Evolutionary conservation across 2,113 vertebrate species (phyloP), one percentile per base, ranked within the genome.

Genomic region (Tenrec ecaudatus): DNA sequence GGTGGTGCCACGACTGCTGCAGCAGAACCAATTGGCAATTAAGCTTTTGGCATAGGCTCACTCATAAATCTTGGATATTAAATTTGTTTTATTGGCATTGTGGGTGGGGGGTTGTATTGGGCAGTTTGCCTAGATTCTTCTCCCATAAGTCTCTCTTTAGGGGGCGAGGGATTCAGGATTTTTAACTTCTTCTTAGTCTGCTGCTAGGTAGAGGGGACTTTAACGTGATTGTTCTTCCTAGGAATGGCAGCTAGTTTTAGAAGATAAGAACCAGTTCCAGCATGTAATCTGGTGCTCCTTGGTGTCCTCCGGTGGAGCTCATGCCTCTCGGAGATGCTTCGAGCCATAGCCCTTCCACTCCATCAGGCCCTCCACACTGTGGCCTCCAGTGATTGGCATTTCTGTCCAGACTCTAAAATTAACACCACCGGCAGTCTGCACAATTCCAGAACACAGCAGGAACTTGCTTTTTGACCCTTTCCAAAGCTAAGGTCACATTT

Each of bases 121-220:
- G 36, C 27, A 16, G 36, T 47, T 16, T 64, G 83, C 86, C 94
- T 86, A 33, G 62, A 60, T 94, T 73, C n/a, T 91, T 73, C 79
- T 77, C 79, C 25, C n/a, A 19, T 82, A 40, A 40, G 84, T 79
- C 60, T 89, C 47, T 88, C 47, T 12, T 5, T 64, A 1, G 58
- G 22, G 43, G 33, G 11, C 7, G 14, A n/a, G 23, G 2, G 23
- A 17, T 31, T 71, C 29, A 33, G 73, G 33, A 27, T 83, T 84
- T 86, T 93, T 66, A 40, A 78, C 31, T 82, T 91, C 62, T 62
- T 80, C 71, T 40, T 38, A 14, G 36, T 84, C n/a, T 82, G 40
- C 79, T 82, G 60, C 58, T 76, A 66, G 10, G 83, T 68, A 77
- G 53, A 80, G 27, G 31, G 77, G 33, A 33, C 58, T 58, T 91